These are phyloP conservation scores for Malurus leucopterus DNA, from an alignment of 2,797 vertebrate species.

Conservation along the genomic window DNA sequence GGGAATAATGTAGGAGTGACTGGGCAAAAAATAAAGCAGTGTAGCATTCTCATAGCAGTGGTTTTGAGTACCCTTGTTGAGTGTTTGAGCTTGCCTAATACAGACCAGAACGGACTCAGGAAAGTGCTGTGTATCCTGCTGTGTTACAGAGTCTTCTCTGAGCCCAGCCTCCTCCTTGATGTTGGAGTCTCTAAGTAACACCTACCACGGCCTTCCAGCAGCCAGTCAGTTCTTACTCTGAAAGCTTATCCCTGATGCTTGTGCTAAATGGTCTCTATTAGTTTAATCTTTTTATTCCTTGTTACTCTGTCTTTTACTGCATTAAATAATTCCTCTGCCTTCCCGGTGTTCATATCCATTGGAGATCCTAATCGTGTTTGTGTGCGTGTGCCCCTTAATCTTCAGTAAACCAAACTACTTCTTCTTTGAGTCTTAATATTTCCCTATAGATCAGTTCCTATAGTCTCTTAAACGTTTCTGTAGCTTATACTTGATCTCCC, in stretches of 20 bases:
- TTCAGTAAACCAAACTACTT: not conserved
- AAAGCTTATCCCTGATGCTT: not conserved
- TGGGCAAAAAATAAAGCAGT: not conserved
- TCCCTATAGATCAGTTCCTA: not conserved
- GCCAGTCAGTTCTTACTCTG: not conserved
- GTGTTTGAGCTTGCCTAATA: not conserved
- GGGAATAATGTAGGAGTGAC: not conserved
- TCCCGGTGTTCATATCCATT: not conserved
- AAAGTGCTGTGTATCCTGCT: not conserved
- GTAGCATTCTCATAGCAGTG: not conserved
- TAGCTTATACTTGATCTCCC: not conserved
- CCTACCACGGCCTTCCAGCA: not conserved
- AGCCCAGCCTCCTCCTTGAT: not conserved
- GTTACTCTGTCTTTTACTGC: not conserved
- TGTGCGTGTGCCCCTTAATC: not conserved
- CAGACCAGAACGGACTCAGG: not conserved
- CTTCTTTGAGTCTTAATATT: not conserved
- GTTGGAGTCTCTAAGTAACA: not conserved
- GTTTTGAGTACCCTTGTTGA: fast-evolving
- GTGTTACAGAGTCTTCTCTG: not conserved
- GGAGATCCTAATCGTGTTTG: not conserved
- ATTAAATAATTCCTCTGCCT: not conserved
- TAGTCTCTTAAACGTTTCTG: not conserved
- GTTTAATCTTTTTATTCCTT: not conserved
- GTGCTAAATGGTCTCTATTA: not conserved